Percentiles rank a stretch among this genome's conserved stretches.
Evolutionary conservation across 2,113 vertebrate genomes (phyloP).

Genomic region (Campylomormyrus numenius): DNA sequence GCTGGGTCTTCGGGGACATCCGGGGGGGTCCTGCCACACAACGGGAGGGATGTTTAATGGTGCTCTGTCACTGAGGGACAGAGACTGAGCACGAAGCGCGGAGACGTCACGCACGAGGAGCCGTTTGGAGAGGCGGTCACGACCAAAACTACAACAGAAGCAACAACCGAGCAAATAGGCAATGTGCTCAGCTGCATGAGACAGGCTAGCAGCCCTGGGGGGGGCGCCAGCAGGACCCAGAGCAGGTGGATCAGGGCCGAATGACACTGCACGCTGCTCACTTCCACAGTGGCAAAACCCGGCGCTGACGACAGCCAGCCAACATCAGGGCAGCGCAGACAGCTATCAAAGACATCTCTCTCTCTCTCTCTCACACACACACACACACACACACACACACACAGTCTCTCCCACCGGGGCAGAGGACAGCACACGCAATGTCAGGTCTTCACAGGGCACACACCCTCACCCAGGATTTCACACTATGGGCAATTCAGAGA

Average conservation of each 20-base stretch:
- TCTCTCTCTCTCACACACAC: no score
- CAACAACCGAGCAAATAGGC: not conserved
- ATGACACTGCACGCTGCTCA: not conserved
- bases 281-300: not conserved
- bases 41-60: not conserved
- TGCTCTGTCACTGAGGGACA: not conserved
- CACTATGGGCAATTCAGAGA: not conserved
- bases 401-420: not conserved
- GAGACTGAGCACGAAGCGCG: not conserved
- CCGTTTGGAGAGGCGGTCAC: not conserved
- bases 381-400: not conserved
- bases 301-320: not conserved
- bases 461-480: not conserved
- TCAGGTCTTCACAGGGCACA: not conserved
- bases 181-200: not conserved
- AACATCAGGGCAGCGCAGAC: not conserved
- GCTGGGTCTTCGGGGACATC: conserved; percentile 98
- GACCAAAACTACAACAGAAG: not conserved
- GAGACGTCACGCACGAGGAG: not conserved
- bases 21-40: conserved; percentile 78
- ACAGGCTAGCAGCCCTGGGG: not conserved
- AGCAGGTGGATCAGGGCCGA: not conserved
- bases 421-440: not conserved
- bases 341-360: not conserved
- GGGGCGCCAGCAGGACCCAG: not conserved